phyloP scores from a whole-genome alignment of 2,888 invertebrate species.

The Cyaniris semiargus region DNA sequence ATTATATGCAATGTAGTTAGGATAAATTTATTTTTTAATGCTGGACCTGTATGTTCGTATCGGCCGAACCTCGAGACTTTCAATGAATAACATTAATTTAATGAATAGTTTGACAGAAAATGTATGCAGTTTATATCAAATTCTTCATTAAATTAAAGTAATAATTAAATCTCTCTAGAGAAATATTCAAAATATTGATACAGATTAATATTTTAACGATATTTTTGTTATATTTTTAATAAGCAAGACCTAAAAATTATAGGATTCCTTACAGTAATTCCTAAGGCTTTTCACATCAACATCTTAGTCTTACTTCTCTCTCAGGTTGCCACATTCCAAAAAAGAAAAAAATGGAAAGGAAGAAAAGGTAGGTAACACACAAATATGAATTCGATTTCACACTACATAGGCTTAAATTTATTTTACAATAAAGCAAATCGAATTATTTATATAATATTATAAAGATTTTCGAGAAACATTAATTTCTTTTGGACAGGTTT shows the following conservation, averaged over 20 bases:
- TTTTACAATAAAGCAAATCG: conserved; percentile 28
- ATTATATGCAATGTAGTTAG: not conserved
- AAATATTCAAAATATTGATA: no score
- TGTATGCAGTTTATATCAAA: no score
- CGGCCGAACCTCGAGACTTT: no score
- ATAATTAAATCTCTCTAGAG: not conserved
- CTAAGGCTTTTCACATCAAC: conserved; percentile 9
- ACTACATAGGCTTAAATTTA: conserved; percentile 31
- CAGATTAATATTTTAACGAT: no score
- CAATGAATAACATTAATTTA: no score
- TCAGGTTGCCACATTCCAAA: conserved; percentile 8
- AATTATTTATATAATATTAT: conserved; percentile 18
- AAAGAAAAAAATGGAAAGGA: not conserved
- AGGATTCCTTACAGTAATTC: conserved; percentile 1
- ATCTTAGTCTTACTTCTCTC: conserved; percentile 28
- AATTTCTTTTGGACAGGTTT: conserved; percentile 29
- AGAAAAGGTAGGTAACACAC: not conserved
- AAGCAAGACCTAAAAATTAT: not conserved
- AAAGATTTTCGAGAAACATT: conserved; percentile 28
- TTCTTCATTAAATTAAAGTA: no score
- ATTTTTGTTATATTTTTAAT: not conserved
- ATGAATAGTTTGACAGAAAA: no score
- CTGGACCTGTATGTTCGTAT: not conserved
- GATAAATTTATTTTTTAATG: no score
- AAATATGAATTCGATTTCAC: conserved; percentile 29